Base-by-base conservation (phyloP, 2,888 invertebrate genomes). In the Pristionchus entomophagus region DNA sequence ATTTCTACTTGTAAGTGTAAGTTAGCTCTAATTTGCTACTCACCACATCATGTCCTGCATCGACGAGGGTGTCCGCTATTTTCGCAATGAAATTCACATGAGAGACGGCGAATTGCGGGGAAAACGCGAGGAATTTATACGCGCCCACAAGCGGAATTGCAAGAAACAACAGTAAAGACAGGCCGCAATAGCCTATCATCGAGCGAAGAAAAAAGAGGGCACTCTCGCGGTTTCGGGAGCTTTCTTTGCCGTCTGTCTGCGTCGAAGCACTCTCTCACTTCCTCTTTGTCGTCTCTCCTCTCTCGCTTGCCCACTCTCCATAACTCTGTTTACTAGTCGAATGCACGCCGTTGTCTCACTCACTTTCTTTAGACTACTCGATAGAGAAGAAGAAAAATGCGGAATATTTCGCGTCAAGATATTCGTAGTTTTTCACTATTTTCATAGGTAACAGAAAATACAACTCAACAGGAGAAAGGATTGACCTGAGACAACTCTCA, bases 21-120 rank as follows among this genome's bases (percentile, higher is more conserved):
- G 14, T n/a, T n/a, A n/a, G n/a, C n/a, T n/a, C n/a, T n/a, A n/a
- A n/a, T n/a, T n/a, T n/a, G n/a, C n/a, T 6, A 69, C 73, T 73
- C 22, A 73, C 73, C 45, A 73, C 73, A 41, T 73, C 45, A 73
- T 73, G 73, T 10, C 73, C 73, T 0, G 73, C 73, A 0, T 73
- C 73, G 41, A 73, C 73, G 4, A 73, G 41, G n/a, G 41, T 19
- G 41, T 73, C 73, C 14, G 73, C 22, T 73, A 73, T 73, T 17
- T 73, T 73, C 2, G 38, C 73, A n/a, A 73, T 22, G 6, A 45
- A 73, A 45, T 73, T 73, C 12, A 73, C 73, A 26, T 73, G 73
- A 6, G 73, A 73, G 12, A 73, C 73, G 45, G 73, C 73, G 38
- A 35, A 73, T 73, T 73, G 73, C 45, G 73, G 45, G 32, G 73